Base-by-base conservation (phyloP, 2,113 vertebrate species). In the Nothobranchius furzeri region DNA sequence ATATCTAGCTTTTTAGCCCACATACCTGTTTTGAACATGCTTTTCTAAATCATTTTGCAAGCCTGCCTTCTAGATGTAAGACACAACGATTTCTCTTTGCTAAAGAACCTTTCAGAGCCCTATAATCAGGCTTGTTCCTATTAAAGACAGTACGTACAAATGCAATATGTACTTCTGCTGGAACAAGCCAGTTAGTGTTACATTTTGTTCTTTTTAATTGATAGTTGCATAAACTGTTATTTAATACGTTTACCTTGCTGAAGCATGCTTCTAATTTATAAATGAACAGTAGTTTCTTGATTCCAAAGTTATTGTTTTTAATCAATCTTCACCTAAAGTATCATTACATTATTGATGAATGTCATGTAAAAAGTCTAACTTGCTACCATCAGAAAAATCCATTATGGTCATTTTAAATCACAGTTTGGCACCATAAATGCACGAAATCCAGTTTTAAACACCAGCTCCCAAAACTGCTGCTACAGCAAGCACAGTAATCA, bases 391-490 rank as follows among this genome's bases (percentile, higher is more conserved):
- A 50, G 10, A 37, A 10, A 10, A 10, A 36, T 47, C 10, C 25
- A 25, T 9, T 46, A 9, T 13, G 14, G 8, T 45, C 1, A 51
- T 57, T 24, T 63, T 9, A 51, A 13, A 10, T 40, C 10, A 25
- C 20, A 20, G 17, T 60, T 24, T 6, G 3, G 13, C 67, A 50
- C 15, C 9, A 6, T 46, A n/a, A 47, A 3, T 7, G 4, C 1
- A 14, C 5, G 4, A 24, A 68, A 54, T 56, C 17, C 37, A 25
- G 15, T 57, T 42, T 70, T n/a, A 56, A 60, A 61, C n/a, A 42
- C 51, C 51, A 35, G 48, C 37, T 42, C 43, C 13, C n/a, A 55
- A 30, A 71, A 64, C 60, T 0, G 0, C 3, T 46, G 14, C n/a
- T 0, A 42, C 12, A 17, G 60, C 51, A 56, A 47, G 42, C 10